Base-by-base conservation (phyloP, 2,888 invertebrate genomes). In the Ophion ellenae region DNA sequence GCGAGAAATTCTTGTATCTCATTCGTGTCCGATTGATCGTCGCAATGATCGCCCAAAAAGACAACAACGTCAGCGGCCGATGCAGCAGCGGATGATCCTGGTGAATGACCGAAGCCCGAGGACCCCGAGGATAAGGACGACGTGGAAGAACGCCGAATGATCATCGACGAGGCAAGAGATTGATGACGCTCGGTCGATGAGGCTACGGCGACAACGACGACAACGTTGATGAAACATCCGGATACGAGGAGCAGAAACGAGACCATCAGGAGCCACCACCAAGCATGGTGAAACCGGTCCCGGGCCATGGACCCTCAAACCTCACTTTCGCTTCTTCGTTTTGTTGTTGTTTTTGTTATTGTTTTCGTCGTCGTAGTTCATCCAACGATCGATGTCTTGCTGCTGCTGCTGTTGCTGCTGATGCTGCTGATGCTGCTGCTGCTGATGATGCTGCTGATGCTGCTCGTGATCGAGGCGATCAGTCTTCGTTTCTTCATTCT, bases 231-330 rank as follows among this genome's bases (percentile, higher is more conserved):
- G 69, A 88, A 89, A 88, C 89, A 90, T 88, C 89, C 90, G 89
- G 90, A 90, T 36, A 83, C 75, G 63, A 86, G 81, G 78, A 86
- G 82, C 73, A 53, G 5, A 53, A 76, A 84, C 82, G 91, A 89
- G 89, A 90, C 90, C 89, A 91, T 90, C 89, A 93, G 88, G 91
- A 91, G 90, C 92, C 92, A 93, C 92, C 93, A 92, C 92, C 93
- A 91, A 90, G 91, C 89, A 91, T 91, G 91, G 89, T 89, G 90
- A 85, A 90, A 90, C 91, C 90, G 94, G 92, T 94, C 94, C 94
- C 94, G 94, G 94, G 93, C 94, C 93, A 93, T 94, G 91, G 93
- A 90, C 93, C 92, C 91, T 83, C 74, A 67, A 45, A 75, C 79
- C 78, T 78, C 69, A n/a, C 69, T 78, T 61, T 45, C 47, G 17